Evolutionary conservation across 2,888 invertebrate genomes (phyloP).

Genomic region (Habroteleia sp.): DNA sequence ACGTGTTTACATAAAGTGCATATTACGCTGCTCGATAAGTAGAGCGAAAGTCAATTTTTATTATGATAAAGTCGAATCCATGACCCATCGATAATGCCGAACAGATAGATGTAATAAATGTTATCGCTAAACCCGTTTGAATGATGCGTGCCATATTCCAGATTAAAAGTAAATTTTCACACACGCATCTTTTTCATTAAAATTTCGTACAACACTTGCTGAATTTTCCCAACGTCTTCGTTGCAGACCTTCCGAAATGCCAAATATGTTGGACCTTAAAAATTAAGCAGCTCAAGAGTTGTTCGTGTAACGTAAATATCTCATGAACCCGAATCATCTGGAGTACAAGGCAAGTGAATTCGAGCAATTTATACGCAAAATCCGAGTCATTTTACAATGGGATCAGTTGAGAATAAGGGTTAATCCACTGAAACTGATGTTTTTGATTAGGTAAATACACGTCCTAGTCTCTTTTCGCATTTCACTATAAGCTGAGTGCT

Average conservation of each 20-base stretch:
- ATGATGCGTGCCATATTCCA: slow-evolving; percentile 1
- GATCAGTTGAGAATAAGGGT: slow-evolving; percentile 13
- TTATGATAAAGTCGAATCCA: slow-evolving; percentile 34
- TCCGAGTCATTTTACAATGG: slow-evolving; percentile 24
- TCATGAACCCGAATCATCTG: not conserved
- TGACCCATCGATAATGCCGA: slow-evolving; percentile 40
- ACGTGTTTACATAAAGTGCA: slow-evolving; percentile 43
- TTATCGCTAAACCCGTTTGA: slow-evolving; percentile 15
- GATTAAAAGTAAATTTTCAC: slow-evolving; percentile 32
- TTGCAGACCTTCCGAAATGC: too few relatives aligned
- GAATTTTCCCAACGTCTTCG: not conserved
- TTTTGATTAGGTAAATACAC: slow-evolving; percentile 28
- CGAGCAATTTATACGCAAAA: slow-evolving; percentile 35
- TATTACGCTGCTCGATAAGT: slow-evolving; percentile 29
- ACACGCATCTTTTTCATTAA: not conserved
- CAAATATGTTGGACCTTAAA: too few relatives aligned
- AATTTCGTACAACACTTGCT: not conserved
- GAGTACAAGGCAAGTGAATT: slow-evolving; percentile 6
- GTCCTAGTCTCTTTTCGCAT: too few relatives aligned
- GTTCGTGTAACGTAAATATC: not conserved
- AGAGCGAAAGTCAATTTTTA: slow-evolving; percentile 34
- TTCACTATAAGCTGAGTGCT: too few relatives aligned
- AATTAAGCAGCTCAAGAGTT: not conserved
- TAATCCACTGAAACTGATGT: slow-evolving; percentile 23
- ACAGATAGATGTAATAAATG: slow-evolving; percentile 29